phyloP scores from a whole-genome alignment of 2,888 invertebrate genomes.

The Metallyticus violacea region DNA sequence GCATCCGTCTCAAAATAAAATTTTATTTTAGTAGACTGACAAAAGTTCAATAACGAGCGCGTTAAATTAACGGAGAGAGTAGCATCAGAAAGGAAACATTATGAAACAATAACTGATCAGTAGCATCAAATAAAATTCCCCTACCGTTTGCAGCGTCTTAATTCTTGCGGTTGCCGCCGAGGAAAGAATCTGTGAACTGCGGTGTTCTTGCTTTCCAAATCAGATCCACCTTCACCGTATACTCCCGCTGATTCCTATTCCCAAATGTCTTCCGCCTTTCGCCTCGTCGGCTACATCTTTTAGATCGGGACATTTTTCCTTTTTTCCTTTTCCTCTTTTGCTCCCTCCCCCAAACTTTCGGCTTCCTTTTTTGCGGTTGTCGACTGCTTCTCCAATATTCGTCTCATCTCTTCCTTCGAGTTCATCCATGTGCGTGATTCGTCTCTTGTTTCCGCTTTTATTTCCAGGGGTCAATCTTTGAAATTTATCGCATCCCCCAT shows the following conservation, averaged over 20 bases:
- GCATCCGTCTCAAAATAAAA: too few species aligned
- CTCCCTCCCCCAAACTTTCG: too few species aligned
- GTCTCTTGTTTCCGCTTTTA: constrained; percentile 20
- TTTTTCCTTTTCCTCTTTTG: neutral
- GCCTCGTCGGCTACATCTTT: constrained; percentile 6
- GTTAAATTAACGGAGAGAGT: too few species aligned
- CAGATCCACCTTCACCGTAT: neutral
- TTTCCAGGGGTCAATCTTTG: constrained; percentile 25
- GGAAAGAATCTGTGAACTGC: too few species aligned
- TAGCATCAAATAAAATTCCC: too few species aligned
- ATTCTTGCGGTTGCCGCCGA: too few species aligned
- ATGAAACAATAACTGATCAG: too few species aligned
- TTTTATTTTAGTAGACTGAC: too few species aligned
- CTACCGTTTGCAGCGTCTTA: too few species aligned
- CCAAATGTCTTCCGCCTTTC: constrained; percentile 21
- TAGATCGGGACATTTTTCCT: neutral
- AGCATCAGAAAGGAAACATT: too few species aligned
- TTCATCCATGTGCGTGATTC: constrained; percentile 20
- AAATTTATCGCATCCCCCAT: neutral
- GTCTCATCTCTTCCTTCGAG: constrained; percentile 15
- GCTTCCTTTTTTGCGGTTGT: neutral
- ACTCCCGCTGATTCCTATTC: constrained; percentile 10
- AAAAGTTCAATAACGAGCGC: too few species aligned
- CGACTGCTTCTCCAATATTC: constrained; percentile 28
- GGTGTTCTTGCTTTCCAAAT: too few species aligned